Conservation (phyloP, 2,888 invertebrate genomes). For the Sinhomidia bicolor region DNA sequence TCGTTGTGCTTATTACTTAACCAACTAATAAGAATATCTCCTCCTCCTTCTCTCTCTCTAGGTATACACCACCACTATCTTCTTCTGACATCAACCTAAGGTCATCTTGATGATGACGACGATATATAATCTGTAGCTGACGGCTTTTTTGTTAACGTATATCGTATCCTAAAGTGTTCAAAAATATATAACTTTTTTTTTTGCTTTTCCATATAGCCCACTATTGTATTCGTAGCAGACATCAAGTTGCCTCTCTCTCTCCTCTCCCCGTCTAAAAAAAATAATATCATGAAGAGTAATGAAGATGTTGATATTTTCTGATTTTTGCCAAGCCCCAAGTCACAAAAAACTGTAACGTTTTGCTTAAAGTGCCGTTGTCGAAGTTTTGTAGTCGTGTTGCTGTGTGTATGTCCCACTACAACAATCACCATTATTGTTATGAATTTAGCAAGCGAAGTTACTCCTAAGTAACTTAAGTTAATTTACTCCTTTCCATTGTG, state of each 20-base stretch:
- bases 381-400: not conserved
- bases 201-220: not conserved
- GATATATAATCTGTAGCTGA: not conserved
- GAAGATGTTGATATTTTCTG: slow-evolving; percentile 7
- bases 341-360: slow-evolving; percentile 28
- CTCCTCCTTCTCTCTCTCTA: not conserved
- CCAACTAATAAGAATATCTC: not conserved
- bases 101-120: slow-evolving; percentile 31
- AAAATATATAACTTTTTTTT: not conserved
- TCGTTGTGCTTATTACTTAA: not conserved
- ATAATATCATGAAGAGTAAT: slow-evolving; percentile 16
- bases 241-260: not conserved
- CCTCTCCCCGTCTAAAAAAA: not conserved
- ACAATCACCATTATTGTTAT: slow-evolving; percentile 8
- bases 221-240: not conserved
- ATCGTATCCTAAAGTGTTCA: not conserved
- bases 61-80: too few species aligned
- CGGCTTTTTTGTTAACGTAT: slow-evolving; percentile 16
- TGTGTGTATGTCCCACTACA: not conserved
- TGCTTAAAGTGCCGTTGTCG: slow-evolving; percentile 16
- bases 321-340: slow-evolving; percentile 37
- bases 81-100: slow-evolving; percentile 31
- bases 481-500: slow-evolving; percentile 10
- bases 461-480: too few species aligned
- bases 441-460: not conserved